Percentiles rank a stretch among this genome's conserved stretches.
These are phyloP conservation scores for Andrena haemorrhoa DNA, from an alignment of 2,888 invertebrate species.

Conservation along the genomic window DNA sequence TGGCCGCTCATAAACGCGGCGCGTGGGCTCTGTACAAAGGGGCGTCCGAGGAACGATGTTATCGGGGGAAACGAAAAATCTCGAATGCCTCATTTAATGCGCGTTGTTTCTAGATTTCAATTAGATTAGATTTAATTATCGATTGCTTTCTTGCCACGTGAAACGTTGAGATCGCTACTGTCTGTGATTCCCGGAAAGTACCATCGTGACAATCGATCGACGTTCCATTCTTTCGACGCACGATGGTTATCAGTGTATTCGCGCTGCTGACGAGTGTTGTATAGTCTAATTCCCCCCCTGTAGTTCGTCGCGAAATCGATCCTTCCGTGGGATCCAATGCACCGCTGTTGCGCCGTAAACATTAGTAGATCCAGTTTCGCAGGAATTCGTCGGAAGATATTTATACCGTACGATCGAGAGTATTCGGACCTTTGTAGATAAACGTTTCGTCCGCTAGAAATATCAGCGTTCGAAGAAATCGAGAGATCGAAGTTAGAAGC, in stretches of 20 bases:
- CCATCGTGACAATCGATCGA: conserved; percentile 28
- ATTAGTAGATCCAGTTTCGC: conserved; percentile 9
- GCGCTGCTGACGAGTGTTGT: conserved; percentile 7
- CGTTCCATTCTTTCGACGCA: background rate
- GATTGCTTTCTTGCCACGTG: conserved; percentile 23
- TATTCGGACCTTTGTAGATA: conserved; percentile 47
- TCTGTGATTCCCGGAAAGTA: conserved; percentile 61
- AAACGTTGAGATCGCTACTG: conserved; percentile 48
- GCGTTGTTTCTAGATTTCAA: background rate
- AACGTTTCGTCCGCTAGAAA: conserved; percentile 4
- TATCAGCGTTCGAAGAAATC: background rate
- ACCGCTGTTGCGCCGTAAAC: background rate
- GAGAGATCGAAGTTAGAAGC: conserved; percentile 11
- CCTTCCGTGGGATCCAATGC: conserved; percentile 19
- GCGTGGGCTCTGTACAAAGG: too few species aligned
- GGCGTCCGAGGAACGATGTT: too few species aligned
- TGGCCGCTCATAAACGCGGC: too few species aligned
- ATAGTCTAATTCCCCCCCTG: conserved; percentile 7
- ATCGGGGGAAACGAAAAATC: background rate
- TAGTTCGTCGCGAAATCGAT: background rate
- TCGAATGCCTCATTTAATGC: too few species aligned
- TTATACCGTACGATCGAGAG: background rate
- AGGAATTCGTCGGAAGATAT: conserved; percentile 15
- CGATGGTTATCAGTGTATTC: background rate
- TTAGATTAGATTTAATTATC: background rate